Conservation (phyloP, 1,140 invertebrate species). For the Daktulosphaira vitifoliae region DNA sequence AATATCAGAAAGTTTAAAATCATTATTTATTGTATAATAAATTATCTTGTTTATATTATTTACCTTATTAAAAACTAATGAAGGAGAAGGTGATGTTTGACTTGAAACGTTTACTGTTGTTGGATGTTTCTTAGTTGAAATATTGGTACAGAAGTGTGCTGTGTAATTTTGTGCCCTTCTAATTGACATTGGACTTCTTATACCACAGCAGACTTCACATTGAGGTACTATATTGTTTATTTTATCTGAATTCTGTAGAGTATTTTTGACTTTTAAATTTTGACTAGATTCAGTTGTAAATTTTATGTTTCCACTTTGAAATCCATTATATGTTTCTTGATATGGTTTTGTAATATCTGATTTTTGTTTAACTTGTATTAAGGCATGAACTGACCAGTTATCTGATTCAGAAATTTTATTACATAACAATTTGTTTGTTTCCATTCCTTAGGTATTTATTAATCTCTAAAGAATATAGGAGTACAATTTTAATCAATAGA, state of each 20-base stretch:
- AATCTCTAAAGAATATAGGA: too few species aligned
- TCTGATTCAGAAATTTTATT: neutral
- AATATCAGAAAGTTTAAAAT: too few species aligned
- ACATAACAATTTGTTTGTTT: neutral
- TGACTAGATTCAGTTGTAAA: slow-evolving; percentile 45
- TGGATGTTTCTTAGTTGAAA: slow-evolving; percentile 44
- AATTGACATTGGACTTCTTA: slow-evolving; percentile 37
- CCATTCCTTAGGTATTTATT: too few species aligned
- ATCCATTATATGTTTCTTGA: slow-evolving; percentile 41
- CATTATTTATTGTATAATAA: too few species aligned
- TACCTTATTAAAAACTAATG: slow-evolving; percentile 15
- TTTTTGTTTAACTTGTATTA: slow-evolving; percentile 18
- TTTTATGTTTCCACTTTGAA: slow-evolving; percentile 49
- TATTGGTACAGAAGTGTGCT: slow-evolving; percentile 45
- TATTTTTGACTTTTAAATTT: slow-evolving; percentile 10
- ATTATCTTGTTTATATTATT: too few species aligned
- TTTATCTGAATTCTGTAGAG: slow-evolving; percentile 48
- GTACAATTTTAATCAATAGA: slow-evolving; percentile 1
- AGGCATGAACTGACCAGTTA: slow-evolving; percentile 14
- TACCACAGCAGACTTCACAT: slow-evolving; percentile 36
- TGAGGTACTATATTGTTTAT: slow-evolving; percentile 51
- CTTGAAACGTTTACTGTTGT: slow-evolving; percentile 19
- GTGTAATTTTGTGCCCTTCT: slow-evolving; percentile 41
- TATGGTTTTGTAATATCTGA: neutral
- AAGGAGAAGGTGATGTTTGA: slow-evolving; percentile 20